These are phyloP conservation scores for Caenorhabditis inopinata DNA, from an alignment of 1,140 invertebrate genomes.

Conservation along the genomic window DNA sequence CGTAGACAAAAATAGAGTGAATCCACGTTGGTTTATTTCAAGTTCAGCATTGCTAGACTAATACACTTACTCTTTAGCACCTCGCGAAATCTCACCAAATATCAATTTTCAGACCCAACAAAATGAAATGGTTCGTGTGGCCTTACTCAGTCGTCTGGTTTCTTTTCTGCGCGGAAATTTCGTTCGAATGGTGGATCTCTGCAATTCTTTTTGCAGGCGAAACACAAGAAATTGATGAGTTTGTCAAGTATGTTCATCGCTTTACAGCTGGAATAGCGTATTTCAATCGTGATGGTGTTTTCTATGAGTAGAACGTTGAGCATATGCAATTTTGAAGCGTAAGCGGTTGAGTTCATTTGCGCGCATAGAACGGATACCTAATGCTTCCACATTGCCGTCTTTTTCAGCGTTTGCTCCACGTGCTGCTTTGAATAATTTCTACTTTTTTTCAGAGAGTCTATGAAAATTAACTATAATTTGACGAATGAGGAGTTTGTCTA, in stretches of 20 bases:
- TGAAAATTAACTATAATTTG: slow-evolving; percentile 1
- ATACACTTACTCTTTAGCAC: too few species aligned
- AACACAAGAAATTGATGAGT: neutral
- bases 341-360: too few species aligned
- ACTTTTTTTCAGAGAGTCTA: neutral
- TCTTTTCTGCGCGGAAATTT: neutral
- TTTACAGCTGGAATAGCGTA: neutral
- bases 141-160: neutral
- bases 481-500: neutral
- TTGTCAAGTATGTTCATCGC: neutral
- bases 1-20: too few species aligned
- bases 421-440: too few species aligned
- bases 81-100: too few species aligned
- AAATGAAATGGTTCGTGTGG: slow-evolving; percentile 25
- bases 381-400: too few species aligned
- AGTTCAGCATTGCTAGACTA: too few species aligned
- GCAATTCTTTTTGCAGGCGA: neutral
- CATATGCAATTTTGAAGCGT: too few species aligned
- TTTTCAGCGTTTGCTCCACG: too few species aligned
- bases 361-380: too few species aligned
- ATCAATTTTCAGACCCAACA: neutral
- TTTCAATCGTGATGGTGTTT: neutral
- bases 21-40: too few species aligned
- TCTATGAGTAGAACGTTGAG: too few species aligned
- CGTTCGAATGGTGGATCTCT: slow-evolving; percentile 16